Conservation (phyloP, 2,888 invertebrate species). For the Omphaloscelis lunosa region DNA sequence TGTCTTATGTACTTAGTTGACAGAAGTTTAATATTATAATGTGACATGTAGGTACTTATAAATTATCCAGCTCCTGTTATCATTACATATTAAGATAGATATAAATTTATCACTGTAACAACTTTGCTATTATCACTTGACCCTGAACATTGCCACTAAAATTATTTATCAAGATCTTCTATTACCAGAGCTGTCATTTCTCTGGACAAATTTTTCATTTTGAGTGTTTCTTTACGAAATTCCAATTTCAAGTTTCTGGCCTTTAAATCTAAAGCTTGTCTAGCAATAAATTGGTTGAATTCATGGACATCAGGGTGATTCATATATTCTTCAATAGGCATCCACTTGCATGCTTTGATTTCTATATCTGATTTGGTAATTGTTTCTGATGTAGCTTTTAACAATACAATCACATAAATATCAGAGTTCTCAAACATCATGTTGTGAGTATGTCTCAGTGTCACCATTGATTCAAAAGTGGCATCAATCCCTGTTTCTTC, state of each 20-base stretch:
- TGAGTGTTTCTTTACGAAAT: slow-evolving; percentile 86
- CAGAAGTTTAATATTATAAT: slow-evolving; percentile 3
- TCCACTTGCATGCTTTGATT: slow-evolving; percentile 95
- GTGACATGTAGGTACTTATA: slow-evolving; percentile 27
- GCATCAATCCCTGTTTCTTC: slow-evolving; percentile 97
- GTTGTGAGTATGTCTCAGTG: slow-evolving; percentile 94
- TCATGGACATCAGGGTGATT: slow-evolving; percentile 93
- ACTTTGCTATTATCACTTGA: slow-evolving; percentile 58
- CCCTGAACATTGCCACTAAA: slow-evolving; percentile 49
- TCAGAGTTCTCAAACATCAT: slow-evolving; percentile 96
- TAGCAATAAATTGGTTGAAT: slow-evolving; percentile 93
- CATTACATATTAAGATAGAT: slow-evolving; percentile 45
- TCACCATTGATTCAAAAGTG: slow-evolving; percentile 94
- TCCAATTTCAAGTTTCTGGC: slow-evolving; percentile 91
- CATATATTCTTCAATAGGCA: slow-evolving; percentile 94
- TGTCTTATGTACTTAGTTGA: slow-evolving; percentile 14
- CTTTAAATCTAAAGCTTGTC: slow-evolving; percentile 92
- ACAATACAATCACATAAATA: slow-evolving; percentile 94
- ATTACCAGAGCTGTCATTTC: slow-evolving; percentile 82
- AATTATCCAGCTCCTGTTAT: slow-evolving; percentile 55
- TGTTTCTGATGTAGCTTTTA: slow-evolving; percentile 92
- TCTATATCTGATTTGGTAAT: slow-evolving; percentile 94
- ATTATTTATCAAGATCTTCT: slow-evolving; percentile 71
- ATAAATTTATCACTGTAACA: slow-evolving; percentile 52
- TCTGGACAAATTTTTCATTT: slow-evolving; percentile 75